A percentile compares a stretch with the other conserved stretches of the same genome.
These are phyloP conservation scores for Philereme vetulata DNA, from an alignment of 2,888 invertebrate genomes.

Conservation along the genomic window DNA sequence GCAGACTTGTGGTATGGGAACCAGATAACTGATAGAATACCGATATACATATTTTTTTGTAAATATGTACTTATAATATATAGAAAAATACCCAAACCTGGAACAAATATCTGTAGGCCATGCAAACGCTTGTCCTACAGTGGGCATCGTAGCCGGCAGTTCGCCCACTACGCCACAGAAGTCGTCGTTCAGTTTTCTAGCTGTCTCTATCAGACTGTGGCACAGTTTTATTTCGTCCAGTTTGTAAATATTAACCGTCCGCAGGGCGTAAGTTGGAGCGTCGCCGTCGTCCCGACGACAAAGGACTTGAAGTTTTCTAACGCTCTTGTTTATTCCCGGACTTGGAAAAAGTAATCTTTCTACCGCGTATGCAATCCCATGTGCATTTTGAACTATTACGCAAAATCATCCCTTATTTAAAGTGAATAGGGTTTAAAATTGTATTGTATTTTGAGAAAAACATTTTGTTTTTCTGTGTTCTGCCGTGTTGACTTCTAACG, in stretches of 20 bases:
- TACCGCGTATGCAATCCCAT: conserved; percentile 20
- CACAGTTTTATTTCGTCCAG: conserved; percentile 28
- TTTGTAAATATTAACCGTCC: conserved; percentile 32
- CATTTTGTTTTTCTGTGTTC: conserved; percentile 12
- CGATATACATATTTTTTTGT: too few species aligned
- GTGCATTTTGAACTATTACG: conserved; percentile 3
- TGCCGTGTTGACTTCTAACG: conserved; percentile 16
- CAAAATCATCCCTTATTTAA: conserved; percentile 1
- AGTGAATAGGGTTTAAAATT: conserved; percentile 4
- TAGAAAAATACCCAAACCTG: too few species aligned
- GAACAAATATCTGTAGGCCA: too few species aligned
- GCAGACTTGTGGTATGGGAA: too few species aligned
- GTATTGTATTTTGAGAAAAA: background rate
- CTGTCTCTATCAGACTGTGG: background rate
- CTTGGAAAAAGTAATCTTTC: conserved; percentile 38
- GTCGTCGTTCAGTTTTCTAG: background rate
- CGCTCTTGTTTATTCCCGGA: conserved; percentile 34
- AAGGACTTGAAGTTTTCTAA: conserved; percentile 35
- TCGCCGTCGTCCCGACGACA: conserved; percentile 30
- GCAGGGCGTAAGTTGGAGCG: conserved; percentile 23
- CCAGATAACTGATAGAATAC: too few species aligned
- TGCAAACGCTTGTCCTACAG: too few species aligned
- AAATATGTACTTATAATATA: too few species aligned
- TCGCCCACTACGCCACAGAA: too few species aligned
- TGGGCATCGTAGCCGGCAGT: too few species aligned